Evolutionary conservation across 2,797 vertebrate genomes (phyloP), one percentile per base, ranked within the genome.

Genomic region (Apodemus agrarius): DNA sequence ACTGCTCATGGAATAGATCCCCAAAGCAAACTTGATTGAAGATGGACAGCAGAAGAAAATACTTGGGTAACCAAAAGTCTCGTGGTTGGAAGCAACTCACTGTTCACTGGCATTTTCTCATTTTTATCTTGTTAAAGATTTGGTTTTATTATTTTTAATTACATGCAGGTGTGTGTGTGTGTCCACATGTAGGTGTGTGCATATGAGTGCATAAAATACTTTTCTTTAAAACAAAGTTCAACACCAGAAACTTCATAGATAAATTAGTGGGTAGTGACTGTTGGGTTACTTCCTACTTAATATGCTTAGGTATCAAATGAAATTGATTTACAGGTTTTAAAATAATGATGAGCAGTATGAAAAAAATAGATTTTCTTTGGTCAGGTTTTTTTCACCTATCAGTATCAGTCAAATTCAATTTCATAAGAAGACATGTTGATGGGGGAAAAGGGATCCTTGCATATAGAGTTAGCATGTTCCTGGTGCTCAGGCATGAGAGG

Each of bases 301-400:
- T 89, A 91, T 34, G 57, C 34, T 57, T 83, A 80, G 22, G 26
- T 82, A 76, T 72, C 46, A 90, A 72, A 49, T 54, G 78, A 88
- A 94, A 93, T 12, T 80, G 54, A 95, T 78, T 81, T 91, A 87
- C n/a, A 89, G 61, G 46, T 92, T 90, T 93, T 92, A 40, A 92
- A 94, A 63, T 95, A 96, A 67, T 93, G 85, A 94, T 72, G 93
- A 89, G n/a, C 86, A 46, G 0, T 88, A 82, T 61, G 94, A 24
- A 96, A 88, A 96, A 96, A 88, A 96, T 74, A 95, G 76, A 72
- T 81, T 91, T 90, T 81, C 89, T 90, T 65, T 65, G 29, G 31
- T 46, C 43, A 87, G 81, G 80, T 43, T 82, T 95, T 83, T 49
- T 34, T 43, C 3, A 92, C 89, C n/a, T 59, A 22, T 97, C 83